Evolutionary conservation across 2,113 vertebrate genomes (phyloP).

Genomic region (Megalops atlanticus): DNA sequence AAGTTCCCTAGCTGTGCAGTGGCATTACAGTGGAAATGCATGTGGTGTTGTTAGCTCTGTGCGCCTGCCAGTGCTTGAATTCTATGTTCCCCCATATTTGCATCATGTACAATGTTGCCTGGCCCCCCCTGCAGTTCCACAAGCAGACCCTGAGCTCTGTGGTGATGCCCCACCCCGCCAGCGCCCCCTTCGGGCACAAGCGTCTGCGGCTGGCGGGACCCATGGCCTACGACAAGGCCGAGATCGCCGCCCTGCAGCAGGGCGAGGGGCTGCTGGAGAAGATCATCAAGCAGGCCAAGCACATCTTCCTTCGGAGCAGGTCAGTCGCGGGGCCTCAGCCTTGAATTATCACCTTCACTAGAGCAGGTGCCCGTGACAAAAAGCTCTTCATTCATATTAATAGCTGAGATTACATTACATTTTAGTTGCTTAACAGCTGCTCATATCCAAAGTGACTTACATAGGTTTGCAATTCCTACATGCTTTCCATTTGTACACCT

Average conservation of each 20-base stretch:
- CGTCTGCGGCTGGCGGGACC: conserved; percentile 89
- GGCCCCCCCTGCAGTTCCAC: conserved; percentile 82
- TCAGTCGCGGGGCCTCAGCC: conserved; percentile 22
- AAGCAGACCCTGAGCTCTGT: conserved; percentile 92
- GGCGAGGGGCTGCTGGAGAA: conserved; percentile 95
- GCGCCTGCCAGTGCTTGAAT: neutral
- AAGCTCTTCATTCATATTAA: no score
- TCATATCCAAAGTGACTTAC: no score
- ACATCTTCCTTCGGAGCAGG: conserved; percentile 95
- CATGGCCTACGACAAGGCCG: conserved; percentile 89
- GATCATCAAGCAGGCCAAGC: conserved; percentile 97
- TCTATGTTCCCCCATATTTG: neutral
- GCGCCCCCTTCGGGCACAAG: conserved; percentile 92
- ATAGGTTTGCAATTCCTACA: no score
- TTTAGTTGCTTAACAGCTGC: no score
- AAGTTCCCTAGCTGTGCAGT: no score
- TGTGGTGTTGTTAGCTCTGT: neutral
- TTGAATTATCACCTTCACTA: neutral
- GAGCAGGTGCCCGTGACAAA: no score
- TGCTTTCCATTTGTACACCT: no score
- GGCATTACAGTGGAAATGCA: neutral
- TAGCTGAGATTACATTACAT: no score
- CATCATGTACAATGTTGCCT: neutral
- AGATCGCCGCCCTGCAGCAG: conserved; percentile 83
- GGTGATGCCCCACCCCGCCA: conserved; percentile 93